phyloP scores from a whole-genome alignment of 2,888 invertebrate genomes.

The Phlogophora meticulosa region DNA sequence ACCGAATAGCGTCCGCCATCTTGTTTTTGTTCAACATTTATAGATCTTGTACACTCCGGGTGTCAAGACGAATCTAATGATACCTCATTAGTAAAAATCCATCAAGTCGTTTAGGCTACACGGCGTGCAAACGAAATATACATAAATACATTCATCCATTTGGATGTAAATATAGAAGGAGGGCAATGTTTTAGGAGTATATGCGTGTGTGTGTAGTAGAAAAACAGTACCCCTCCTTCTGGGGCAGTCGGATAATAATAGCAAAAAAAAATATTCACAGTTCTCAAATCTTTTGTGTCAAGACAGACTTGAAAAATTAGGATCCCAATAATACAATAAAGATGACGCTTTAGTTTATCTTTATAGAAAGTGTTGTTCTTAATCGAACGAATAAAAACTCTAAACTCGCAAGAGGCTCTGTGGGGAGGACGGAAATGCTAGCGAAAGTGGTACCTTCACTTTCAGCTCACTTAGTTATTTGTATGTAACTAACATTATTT shows the following conservation, averaged over 20 bases:
- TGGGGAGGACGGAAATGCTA: conserved; percentile 69
- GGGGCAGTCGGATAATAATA: background rate
- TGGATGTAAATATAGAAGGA: no score
- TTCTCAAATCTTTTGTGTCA: background rate
- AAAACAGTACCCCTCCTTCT: no score
- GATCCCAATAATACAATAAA: conserved; percentile 27
- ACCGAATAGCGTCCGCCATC: no score
- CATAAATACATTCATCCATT: no score
- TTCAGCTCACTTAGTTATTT: conserved; percentile 71
- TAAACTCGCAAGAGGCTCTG: conserved; percentile 66
- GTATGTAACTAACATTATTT: conserved; percentile 54
- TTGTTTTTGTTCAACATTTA: no score
- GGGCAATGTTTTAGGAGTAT: no score
- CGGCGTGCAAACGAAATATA: no score
- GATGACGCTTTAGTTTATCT: conserved; percentile 48
- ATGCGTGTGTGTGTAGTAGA: no score
- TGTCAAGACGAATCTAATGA: no score
- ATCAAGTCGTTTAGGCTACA: no score
- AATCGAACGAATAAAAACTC: conserved; percentile 66
- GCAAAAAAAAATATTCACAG: background rate
- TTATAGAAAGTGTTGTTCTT: conserved; percentile 74
- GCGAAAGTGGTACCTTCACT: conserved; percentile 86
- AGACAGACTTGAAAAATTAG: conserved; percentile 9
- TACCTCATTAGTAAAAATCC: no score
- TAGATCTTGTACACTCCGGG: no score